Percentiles rank a stretch among this genome's conserved stretches.
Evolutionary conservation across 2,113 vertebrate genomes (phyloP).

Genomic region (Chinchilla lanigera): DNA sequence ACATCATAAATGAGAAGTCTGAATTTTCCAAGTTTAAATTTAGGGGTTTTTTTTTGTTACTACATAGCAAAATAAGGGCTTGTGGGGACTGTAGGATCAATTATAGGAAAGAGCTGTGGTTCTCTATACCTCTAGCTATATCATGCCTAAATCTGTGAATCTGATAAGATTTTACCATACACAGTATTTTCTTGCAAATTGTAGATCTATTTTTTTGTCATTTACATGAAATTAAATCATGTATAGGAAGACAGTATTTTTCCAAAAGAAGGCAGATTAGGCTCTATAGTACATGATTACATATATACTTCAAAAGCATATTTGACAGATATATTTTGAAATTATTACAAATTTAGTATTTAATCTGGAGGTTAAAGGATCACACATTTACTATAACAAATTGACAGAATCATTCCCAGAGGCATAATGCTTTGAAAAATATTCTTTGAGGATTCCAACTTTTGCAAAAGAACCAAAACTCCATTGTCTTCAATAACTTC

Average conservation of each 20-base stretch:
- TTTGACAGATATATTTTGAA: background rate
- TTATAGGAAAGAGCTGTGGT: background rate
- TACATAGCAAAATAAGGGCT: background rate
- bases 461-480: constrained; percentile 13
- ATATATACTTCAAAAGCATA: background rate
- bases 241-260: background rate
- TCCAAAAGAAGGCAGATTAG: background rate
- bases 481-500: constrained; percentile 31
- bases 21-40: background rate
- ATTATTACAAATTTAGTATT: background rate
- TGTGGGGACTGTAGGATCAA: background rate
- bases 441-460: constrained; percentile 15
- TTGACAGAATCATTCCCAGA: background rate
- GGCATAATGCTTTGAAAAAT: background rate
- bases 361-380: background rate
- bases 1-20: background rate
- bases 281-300: background rate
- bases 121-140: background rate
- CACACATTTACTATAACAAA: constrained; percentile 24
- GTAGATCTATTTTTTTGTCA: background rate
- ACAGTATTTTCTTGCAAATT: background rate
- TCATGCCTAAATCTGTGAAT: background rate
- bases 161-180: background rate
- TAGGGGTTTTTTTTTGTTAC: background rate
- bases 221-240: background rate